Conservation (phyloP, 2,888 invertebrate genomes). For the Brachypalpus laphriformis region DNA sequence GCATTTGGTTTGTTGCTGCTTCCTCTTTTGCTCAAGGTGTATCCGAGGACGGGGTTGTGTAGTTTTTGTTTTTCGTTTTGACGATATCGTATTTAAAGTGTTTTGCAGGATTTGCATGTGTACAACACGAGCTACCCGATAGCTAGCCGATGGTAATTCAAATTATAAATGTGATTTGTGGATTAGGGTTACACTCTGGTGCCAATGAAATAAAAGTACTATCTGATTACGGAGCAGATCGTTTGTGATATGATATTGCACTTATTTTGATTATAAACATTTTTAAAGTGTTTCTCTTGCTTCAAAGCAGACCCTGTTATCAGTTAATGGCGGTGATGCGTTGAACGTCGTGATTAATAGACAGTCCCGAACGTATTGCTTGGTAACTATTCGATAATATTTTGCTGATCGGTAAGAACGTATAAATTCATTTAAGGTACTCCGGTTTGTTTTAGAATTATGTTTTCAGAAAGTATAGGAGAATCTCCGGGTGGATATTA, state of each 20-base stretch:
- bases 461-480: too few species aligned
- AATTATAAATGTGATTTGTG: slow-evolving; percentile 64
- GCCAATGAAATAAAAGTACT: slow-evolving; percentile 59
- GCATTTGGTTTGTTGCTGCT: slow-evolving; percentile 42
- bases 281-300: background rate
- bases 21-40: slow-evolving; percentile 17
- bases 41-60: slow-evolving; percentile 25
- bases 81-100: slow-evolving; percentile 69
- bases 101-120: slow-evolving; percentile 72
- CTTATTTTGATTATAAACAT: background rate
- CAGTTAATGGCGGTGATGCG: too few species aligned
- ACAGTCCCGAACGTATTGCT: too few species aligned
- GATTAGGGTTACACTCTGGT: slow-evolving; percentile 45
- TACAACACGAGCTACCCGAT: slow-evolving; percentile 67
- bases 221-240: slow-evolving; percentile 46
- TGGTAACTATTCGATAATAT: too few species aligned
- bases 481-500: too few species aligned
- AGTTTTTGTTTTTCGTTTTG: slow-evolving; percentile 25
- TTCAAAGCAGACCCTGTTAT: too few species aligned
- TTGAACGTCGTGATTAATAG: too few species aligned
- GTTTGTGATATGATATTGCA: background rate
- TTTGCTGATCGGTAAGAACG: too few species aligned
- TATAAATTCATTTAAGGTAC: too few species aligned
- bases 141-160: slow-evolving; percentile 61
- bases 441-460: too few species aligned